A percentile compares a stretch with the other conserved stretches of the same genome.
phyloP scores from a whole-genome alignment of 2,113 vertebrate genomes.

The Semicossyphus pulcher region DNA sequence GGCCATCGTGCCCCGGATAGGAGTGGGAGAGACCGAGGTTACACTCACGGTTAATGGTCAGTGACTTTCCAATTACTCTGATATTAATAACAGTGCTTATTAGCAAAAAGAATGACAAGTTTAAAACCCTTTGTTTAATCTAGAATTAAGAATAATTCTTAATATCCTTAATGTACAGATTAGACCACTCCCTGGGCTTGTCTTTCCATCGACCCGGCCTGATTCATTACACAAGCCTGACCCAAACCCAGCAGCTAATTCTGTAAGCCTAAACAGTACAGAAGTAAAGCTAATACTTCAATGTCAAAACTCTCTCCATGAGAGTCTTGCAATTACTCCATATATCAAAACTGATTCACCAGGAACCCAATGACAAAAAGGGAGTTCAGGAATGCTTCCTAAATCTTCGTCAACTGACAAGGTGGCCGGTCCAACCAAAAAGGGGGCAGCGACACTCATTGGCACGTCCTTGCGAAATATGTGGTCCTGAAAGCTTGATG shows the following conservation, averaged over 20 bases:
- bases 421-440: neutral
- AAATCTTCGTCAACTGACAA: slow-evolving; percentile 23
- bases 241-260: slow-evolving; percentile 24
- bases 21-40: slow-evolving; percentile 94
- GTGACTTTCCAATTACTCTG: slow-evolving; percentile 12
- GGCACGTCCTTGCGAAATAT: neutral
- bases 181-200: neutral
- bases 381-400: slow-evolving; percentile 1
- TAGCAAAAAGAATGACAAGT: neutral
- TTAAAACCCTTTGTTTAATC: slow-evolving; percentile 10
- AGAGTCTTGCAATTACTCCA: slow-evolving; percentile 22
- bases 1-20: slow-evolving; percentile 96
- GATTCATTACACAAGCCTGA: slow-evolving; percentile 29
- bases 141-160: too few species aligned
- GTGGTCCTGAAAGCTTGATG: slow-evolving; percentile 2
- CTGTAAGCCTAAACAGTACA: slow-evolving; percentile 23
- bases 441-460: neutral
- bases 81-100: neutral
- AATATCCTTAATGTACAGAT: neutral
- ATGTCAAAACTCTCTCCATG: slow-evolving; percentile 16
- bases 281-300: slow-evolving; percentile 36
- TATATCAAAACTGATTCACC: slow-evolving; percentile 43
- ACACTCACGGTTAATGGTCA: slow-evolving; percentile 93
- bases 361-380: slow-evolving; percentile 26
- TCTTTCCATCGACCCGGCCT: neutral